Percentiles rank a stretch among this genome's conserved stretches.
Conservation (phyloP, 2,797 vertebrate species). For the Sebastiscus albofasciatus region DNA sequence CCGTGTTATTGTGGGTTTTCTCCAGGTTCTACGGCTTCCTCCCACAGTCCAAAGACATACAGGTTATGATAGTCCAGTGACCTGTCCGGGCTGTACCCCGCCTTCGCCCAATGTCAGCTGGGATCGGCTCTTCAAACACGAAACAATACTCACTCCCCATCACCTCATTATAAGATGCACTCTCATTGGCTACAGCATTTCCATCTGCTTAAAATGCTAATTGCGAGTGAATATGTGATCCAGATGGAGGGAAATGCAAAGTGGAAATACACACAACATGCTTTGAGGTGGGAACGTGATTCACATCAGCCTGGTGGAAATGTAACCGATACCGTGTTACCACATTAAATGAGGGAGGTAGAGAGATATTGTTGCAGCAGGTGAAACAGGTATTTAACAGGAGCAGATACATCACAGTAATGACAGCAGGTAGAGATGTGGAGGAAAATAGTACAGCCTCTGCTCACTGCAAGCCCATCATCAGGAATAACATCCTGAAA, state of each 20-base stretch:
- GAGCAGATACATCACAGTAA: neutral
- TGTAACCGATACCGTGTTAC: neutral
- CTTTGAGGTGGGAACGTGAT: neutral
- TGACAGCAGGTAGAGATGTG: neutral
- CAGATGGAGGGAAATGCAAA: slow-evolving; percentile 1
- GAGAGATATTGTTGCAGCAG: neutral
- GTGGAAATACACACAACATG: neutral
- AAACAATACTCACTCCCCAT: neutral
- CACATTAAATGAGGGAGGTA: slow-evolving; percentile 4
- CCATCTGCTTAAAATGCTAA: neutral
- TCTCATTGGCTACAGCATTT: neutral
- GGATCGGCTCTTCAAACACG: too few relatives aligned
- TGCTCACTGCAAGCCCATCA: neutral
- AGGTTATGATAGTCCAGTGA: too few relatives aligned
- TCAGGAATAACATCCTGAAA: neutral
- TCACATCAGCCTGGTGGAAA: neutral
- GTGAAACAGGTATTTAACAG: neutral
- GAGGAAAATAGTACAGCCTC: neutral
- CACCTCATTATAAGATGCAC: neutral
- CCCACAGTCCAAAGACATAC: too few relatives aligned
- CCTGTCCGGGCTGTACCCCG: too few relatives aligned
- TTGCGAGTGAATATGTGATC: neutral
- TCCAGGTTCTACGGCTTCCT: too few relatives aligned
- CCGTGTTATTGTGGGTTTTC: too few relatives aligned
- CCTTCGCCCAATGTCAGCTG: too few relatives aligned